phyloP scores from a whole-genome alignment of 1,140 invertebrate species.

The Drosophila pseudoananassae region DNA sequence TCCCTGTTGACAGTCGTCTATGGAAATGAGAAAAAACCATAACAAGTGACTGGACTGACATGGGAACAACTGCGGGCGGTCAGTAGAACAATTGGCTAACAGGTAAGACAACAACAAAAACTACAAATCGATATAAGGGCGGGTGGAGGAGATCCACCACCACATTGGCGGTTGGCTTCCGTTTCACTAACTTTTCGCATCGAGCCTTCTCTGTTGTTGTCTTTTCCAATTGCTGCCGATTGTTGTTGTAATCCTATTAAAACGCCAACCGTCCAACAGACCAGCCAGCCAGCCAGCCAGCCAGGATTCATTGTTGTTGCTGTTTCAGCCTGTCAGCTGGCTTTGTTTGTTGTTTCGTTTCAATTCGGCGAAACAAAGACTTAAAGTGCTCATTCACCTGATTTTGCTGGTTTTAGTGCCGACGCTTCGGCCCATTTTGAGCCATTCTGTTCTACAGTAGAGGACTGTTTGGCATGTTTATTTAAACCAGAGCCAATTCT shows the following conservation, averaged over 20 bases:
- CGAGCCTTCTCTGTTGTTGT: slow-evolving; percentile 57
- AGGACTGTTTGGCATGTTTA: slow-evolving; percentile 62
- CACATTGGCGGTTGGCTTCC: slow-evolving; percentile 58
- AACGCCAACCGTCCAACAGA: slow-evolving; percentile 29
- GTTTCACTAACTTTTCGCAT: slow-evolving; percentile 76
- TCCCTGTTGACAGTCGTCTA: slow-evolving; percentile 36
- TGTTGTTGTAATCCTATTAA: slow-evolving; percentile 68
- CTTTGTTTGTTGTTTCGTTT: slow-evolving; percentile 80
- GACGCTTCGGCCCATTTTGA: slow-evolving; percentile 33
- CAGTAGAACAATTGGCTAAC: slow-evolving; percentile 64
- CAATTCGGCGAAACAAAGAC: slow-evolving; percentile 78
- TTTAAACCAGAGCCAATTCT: slow-evolving; percentile 61
- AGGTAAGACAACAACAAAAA: slow-evolving; percentile 38
- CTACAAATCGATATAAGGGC: slow-evolving; percentile 2
- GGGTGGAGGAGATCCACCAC: slow-evolving; percentile 8
- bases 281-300: slow-evolving; percentile 9
- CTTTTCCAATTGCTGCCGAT: slow-evolving; percentile 35
- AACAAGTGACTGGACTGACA: slow-evolving; percentile 49
- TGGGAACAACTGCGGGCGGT: slow-evolving; percentile 26
- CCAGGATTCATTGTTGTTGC: slow-evolving; percentile 36
- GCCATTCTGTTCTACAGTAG: not conserved
- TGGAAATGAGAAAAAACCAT: slow-evolving; percentile 48
- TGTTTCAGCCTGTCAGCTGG: slow-evolving; percentile 42
- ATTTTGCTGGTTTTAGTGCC: slow-evolving; percentile 63
- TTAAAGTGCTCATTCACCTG: slow-evolving; percentile 80